These are phyloP conservation scores for Spodoptera littoralis DNA, from an alignment of 2,888 invertebrate genomes.

Conservation along the genomic window DNA sequence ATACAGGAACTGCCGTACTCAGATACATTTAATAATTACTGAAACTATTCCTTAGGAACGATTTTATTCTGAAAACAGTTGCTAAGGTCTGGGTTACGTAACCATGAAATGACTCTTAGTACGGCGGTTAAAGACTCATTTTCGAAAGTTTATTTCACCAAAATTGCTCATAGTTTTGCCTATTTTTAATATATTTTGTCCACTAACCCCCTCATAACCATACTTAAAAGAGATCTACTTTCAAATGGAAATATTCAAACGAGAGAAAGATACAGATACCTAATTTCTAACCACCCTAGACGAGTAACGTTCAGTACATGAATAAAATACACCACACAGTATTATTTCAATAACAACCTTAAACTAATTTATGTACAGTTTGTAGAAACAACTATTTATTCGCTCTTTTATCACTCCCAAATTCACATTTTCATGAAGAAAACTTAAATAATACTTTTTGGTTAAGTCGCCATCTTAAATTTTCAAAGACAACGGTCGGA, in stretches of 20 bases:
- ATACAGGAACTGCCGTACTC: no score
- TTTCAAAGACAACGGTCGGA: constrained; percentile 26
- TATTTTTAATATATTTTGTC: constrained; percentile 30
- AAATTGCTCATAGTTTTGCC: no score
- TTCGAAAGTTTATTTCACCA: no score
- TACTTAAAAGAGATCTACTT: constrained; percentile 61
- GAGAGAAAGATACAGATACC: constrained; percentile 70
- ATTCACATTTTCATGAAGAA: constrained; percentile 1
- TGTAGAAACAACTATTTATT: constrained; percentile 62
- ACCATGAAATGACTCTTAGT: no score
- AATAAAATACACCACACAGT: constrained; percentile 74
- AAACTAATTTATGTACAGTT: constrained; percentile 71
- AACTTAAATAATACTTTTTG: constrained; percentile 1
- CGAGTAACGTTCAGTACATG: constrained; percentile 67
- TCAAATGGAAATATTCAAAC: constrained; percentile 73
- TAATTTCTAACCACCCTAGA: constrained; percentile 63
- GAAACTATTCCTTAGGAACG: no score
- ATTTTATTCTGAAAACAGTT: no score
- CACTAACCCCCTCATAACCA: constrained; percentile 51
- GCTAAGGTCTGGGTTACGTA: no score
- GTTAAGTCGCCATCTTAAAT: not conserved
- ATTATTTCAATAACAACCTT: constrained; percentile 74
- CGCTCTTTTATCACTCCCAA: constrained; percentile 54
- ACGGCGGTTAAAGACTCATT: no score
- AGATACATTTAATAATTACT: no score